These are phyloP conservation scores for Macaca fascicularis DNA, from an alignment of 2,113 vertebrate genomes.

Conservation along the genomic window T2T-MFA8v1.1 NC_088388.1:57497001-57497500, in stretches of 20 bases:
- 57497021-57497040: background rate
- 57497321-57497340: background rate
- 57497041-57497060: background rate
- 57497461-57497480: background rate
- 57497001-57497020: background rate
- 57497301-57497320: background rate
- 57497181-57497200: background rate
- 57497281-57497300: background rate
- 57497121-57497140: background rate
- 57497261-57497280: background rate
- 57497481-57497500: background rate
- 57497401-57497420: background rate
- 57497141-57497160: background rate
- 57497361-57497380: background rate
- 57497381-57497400: background rate
- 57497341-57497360: background rate
- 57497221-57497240: background rate
- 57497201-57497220: background rate
- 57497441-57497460: background rate
- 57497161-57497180: background rate
- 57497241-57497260: background rate
- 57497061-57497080: background rate
- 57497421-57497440: background rate
- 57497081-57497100: background rate
- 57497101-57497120: background rate